These are phyloP conservation scores for Agrilus cyanescens DNA, from an alignment of 2,888 invertebrate species.

Conservation along the genomic window DNA sequence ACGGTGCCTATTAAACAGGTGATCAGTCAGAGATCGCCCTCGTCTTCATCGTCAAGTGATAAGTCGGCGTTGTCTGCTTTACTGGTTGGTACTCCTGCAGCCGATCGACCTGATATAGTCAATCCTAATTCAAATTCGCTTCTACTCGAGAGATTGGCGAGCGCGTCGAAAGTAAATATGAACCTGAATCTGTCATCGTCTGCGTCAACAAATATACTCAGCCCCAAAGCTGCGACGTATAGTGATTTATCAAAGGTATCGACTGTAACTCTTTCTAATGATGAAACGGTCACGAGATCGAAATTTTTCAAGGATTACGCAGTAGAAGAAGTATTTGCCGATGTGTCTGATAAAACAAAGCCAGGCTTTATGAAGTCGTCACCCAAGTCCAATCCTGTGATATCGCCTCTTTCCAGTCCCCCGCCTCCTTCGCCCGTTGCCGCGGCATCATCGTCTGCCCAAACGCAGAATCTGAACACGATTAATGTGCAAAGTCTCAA, in stretches of 20 bases:
- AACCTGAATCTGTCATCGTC: constrained; percentile 17
- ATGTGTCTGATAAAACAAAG: no score
- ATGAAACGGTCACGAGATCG: no score
- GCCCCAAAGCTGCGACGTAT: constrained; percentile 18
- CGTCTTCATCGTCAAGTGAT: constrained; percentile 18
- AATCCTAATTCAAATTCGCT: constrained; percentile 41
- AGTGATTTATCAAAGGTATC: no score
- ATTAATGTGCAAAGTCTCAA: constrained; percentile 58
- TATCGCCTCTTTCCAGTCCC: constrained; percentile 50
- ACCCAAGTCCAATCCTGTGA: constrained; percentile 27
- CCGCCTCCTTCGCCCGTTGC: constrained; percentile 29
- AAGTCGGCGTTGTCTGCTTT: constrained; percentile 45
- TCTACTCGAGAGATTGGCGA: constrained; percentile 40
- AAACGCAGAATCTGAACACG: constrained; percentile 23
- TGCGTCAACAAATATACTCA: constrained; percentile 27
- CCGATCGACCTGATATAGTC: constrained; percentile 44
- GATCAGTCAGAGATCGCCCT: constrained; percentile 16
- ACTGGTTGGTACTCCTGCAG: constrained; percentile 46
- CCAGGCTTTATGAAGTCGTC: constrained; percentile 17
- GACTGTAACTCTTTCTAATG: no score
- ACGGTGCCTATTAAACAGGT: constrained; percentile 30
- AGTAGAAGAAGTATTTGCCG: no score
- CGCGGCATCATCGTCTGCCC: constrained; percentile 45
- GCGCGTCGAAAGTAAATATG: constrained; percentile 30
- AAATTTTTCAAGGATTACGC: no score